Base-by-base conservation (phyloP, 2,113 vertebrate species). In the Saimiri boliviensis region DNA sequence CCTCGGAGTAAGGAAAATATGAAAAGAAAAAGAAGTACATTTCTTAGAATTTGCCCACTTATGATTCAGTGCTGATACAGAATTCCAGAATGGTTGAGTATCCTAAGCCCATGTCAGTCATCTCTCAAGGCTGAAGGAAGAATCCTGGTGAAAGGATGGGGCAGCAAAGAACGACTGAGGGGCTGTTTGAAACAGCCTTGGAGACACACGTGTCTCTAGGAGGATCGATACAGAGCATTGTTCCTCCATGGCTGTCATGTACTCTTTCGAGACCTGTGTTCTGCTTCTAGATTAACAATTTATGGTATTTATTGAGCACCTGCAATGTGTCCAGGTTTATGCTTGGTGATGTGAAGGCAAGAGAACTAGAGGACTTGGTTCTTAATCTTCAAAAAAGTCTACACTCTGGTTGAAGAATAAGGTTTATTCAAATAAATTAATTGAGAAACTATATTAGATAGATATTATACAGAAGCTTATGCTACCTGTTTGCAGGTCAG, bases 101-200 rank as follows among this genome's bases (percentile, higher is more conserved):
- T 70, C 17, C 10, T 42, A 82, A 90, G 47, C 2, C 21, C 21
- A 27, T 19, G 37, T 37, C 25, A 54, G 32, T 58, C 8, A 30
- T 60, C 92, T 82, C 40, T 93, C 37, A 85, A 74, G 47, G 37
- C 16, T 84, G 45, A 27, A 86, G 82, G 77, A 66, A 89, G 80
- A 89, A 84, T 70, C 35, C 14, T 60, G 20, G 74, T 11, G 37
- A 20, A 86, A 74, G 19, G 25, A n/a, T 12, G n/a, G 54, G n/a
- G 16, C 58, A 54, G 27, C 27, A 63, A 76, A 47, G 32, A 40
- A 92, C 20, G 86, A 54, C 12, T 6, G n/a, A 35, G 63, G 37
- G n/a, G 10, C 27, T 82, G 37, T 27, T 19, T 86, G 19, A 27
- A 37, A 49, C 6, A n/a, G 81, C 30, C 13, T 0, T 2, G 2